Evolutionary conservation across 2,113 vertebrate species (phyloP).

Genomic region (Myiopsitta monachus): DNA sequence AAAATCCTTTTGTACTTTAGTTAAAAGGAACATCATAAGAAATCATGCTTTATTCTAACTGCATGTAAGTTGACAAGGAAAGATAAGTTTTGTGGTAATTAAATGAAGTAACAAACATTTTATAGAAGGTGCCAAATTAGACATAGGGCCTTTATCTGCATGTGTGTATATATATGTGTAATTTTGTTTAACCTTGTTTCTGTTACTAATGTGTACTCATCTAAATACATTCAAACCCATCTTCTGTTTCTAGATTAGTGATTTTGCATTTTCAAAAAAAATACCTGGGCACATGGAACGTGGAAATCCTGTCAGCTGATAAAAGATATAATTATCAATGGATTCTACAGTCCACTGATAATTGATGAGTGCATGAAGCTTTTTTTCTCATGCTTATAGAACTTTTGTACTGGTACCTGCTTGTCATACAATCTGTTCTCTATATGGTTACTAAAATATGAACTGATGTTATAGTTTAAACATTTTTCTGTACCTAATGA

Average conservation of each 20-base stretch:
- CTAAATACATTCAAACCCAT: background rate
- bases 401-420: background rate
- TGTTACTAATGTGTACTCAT: background rate
- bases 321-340: background rate
- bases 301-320: background rate
- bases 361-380: background rate
- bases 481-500: background rate
- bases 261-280: background rate
- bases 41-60: background rate
- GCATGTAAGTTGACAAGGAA: background rate
- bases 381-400: background rate
- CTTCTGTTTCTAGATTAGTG: background rate
- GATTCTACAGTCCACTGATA: background rate
- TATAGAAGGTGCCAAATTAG: background rate
- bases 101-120: background rate
- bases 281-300: background rate
- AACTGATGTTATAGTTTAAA: background rate
- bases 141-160: background rate
- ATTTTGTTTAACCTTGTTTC: background rate
- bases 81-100: slow-evolving; percentile 1
- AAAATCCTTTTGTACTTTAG: slow-evolving; percentile 26
- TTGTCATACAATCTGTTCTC: background rate
- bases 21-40: background rate
- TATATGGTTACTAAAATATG: background rate
- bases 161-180: background rate